phyloP scores from a whole-genome alignment of 2,113 vertebrate genomes.

The Tetraodon nigroviridis region DNA sequence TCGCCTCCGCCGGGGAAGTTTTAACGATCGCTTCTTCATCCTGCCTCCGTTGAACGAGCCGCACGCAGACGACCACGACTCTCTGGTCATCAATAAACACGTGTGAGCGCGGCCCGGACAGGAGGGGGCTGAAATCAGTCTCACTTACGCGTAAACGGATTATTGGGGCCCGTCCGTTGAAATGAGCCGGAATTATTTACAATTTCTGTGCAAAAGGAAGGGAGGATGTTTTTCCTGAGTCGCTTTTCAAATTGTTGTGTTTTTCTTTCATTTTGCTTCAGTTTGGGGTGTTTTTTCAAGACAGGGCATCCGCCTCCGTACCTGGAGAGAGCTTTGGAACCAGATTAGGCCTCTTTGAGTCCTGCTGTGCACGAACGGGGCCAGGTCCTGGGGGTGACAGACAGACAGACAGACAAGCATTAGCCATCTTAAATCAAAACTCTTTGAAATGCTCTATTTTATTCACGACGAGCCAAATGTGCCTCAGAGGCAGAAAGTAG shows the following conservation, averaged over 20 bases:
- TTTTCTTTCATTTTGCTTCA: background rate
- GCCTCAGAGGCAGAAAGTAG: slow-evolving; percentile 5
- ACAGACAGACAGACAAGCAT: too few species aligned
- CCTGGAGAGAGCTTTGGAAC: slow-evolving; percentile 25
- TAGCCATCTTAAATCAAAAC: too few species aligned
- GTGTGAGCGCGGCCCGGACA: background rate
- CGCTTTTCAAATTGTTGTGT: background rate
- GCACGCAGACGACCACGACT: slow-evolving; percentile 7
- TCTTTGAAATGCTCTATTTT: too few species aligned
- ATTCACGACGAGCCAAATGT: too few species aligned
- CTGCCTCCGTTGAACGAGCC: background rate
- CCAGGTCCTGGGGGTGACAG: slow-evolving; percentile 14
- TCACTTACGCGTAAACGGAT: slow-evolving; percentile 9
- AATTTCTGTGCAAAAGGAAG: too few species aligned
- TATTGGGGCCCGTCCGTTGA: background rate
- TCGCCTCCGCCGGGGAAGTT: background rate
- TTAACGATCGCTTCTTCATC: background rate
- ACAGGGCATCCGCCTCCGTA: slow-evolving; percentile 27
- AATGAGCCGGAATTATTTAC: too few species aligned
- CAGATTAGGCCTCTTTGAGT: slow-evolving; percentile 31
- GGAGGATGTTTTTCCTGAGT: too few species aligned
- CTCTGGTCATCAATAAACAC: slow-evolving; percentile 15
- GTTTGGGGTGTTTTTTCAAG: background rate
- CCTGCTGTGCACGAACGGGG: slow-evolving; percentile 36
- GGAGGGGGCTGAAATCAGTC: slow-evolving; percentile 10